A percentile compares a stretch with the other conserved stretches of the same genome.
Conservation (phyloP, 30 jellyfish, hydroid and myxozoan species). For the Clytia hemisphaerica region DNA sequence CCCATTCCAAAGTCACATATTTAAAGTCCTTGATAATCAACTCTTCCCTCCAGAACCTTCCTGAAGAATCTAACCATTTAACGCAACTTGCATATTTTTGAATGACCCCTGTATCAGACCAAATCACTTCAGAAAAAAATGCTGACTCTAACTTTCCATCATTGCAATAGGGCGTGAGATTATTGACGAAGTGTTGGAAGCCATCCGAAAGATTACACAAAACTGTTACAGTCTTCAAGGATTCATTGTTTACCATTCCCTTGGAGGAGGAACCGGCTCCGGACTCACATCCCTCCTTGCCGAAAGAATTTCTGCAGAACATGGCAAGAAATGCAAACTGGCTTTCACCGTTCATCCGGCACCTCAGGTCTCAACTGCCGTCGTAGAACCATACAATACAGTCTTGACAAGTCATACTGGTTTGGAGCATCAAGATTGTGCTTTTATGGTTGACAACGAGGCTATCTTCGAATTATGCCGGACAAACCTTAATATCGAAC, state of each 20-base stretch:
- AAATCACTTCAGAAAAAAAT: too few relatives aligned
- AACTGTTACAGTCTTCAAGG: constrained; percentile 29
- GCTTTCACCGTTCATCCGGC: constrained; percentile 36
- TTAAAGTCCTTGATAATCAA: too few relatives aligned
- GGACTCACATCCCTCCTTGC: constrained; percentile 32
- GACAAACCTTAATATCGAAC: constrained; percentile 25
- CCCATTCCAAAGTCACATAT: too few relatives aligned
- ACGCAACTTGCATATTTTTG: too few relatives aligned
- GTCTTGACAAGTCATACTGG: constrained; percentile 22
- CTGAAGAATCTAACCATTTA: too few relatives aligned
- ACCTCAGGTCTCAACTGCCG: constrained; percentile 46
- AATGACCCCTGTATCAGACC: too few relatives aligned
- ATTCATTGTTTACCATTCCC: constrained; percentile 14
- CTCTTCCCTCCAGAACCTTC: too few relatives aligned
- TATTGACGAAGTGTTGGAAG: constrained; percentile 73
- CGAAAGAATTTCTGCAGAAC: constrained; percentile 29
- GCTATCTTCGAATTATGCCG: constrained; percentile 20
- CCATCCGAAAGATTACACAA: constrained; percentile 46
- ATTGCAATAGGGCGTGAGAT: constrained; percentile 83
- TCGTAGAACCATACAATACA: constrained; percentile 37
- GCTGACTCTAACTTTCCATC: too few relatives aligned
- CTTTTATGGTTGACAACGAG: constrained; percentile 27
- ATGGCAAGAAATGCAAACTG: constrained; percentile 37
- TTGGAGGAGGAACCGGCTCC: constrained; percentile 41
- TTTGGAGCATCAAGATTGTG: constrained; percentile 25